Base-by-base conservation (phyloP, 2,888 invertebrate genomes). In the Dryomyza anilis region DNA sequence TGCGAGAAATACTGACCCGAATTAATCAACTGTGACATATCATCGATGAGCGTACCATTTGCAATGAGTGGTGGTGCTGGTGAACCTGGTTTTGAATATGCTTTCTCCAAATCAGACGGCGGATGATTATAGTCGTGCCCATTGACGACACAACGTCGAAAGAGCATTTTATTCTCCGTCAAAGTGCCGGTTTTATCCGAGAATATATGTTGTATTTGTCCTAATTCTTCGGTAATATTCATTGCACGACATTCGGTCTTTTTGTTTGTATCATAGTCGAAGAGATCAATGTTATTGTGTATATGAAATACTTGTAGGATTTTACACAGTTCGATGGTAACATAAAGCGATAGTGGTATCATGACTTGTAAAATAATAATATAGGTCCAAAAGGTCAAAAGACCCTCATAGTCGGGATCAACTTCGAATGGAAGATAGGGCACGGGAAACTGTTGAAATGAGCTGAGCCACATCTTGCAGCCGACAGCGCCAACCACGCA, bases 171-270 rank as follows among this genome's bases (percentile, higher is more conserved):
- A 83, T 98, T 98, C 84, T 98, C 97, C 0, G 98, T 98, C 64
- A 98, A 85, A 2, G 98, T 98, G 6, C 98, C 98, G 1, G 98
- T 98, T 85, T 98, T 98, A 82, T 98, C 98, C 10, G 95, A 95
- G 84, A 98, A 98, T 70, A 98, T 88, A 78, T 98, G 97, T 77
- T 95, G 92, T 56, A 94, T 87, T 85, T 98, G 98, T 1, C 98
- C 98, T 73, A 98, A 87, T 84, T 98, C 98, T 83, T 98, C 98
- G 0, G 97, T 96, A 70, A 98, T 97, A 82, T 98, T 98, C 78
- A 96, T 87, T 46, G 97, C 96, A 45, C 96, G 89, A 81, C 97
- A 98, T 83, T 96, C 92, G 63, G 93, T 89, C 71, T 89, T 86
- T 74, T 91, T 93, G 81, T 95, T 92, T 36, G 91, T 91, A 65